These are phyloP conservation scores for Eristalinus sepulchralis DNA, from an alignment of 2,888 invertebrate genomes.

Conservation along the genomic window DNA sequence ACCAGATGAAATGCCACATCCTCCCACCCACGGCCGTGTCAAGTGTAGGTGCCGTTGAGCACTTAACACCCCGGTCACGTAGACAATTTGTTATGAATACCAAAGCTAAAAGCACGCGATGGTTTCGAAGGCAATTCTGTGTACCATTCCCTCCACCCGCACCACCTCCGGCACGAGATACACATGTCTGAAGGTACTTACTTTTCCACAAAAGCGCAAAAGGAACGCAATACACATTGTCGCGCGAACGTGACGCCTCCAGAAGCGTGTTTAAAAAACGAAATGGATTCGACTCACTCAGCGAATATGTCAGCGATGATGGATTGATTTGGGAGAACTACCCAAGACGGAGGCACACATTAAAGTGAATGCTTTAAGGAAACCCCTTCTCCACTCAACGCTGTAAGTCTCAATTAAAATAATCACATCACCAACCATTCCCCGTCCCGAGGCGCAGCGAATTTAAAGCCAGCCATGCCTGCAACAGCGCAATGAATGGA, in stretches of 20 bases:
- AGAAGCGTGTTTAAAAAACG: slow-evolving; percentile 20
- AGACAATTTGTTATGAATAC: slow-evolving; percentile 64
- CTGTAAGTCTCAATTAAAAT: slow-evolving; percentile 40
- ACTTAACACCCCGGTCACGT: slow-evolving; percentile 44
- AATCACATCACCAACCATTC: slow-evolving; percentile 37
- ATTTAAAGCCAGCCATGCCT: neutral
- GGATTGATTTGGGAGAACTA: slow-evolving; percentile 11
- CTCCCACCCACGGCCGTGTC: slow-evolving; percentile 36
- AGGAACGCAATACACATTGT: slow-evolving; percentile 39
- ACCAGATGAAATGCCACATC: slow-evolving; percentile 26
- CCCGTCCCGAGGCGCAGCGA: neutral
- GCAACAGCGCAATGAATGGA: neutral
- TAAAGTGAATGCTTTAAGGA: neutral
- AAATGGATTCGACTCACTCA: slow-evolving; percentile 25
- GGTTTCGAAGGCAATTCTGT: slow-evolving; percentile 23
- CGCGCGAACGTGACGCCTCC: slow-evolving; percentile 32
- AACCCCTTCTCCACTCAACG: neutral
- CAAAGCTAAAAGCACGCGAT: slow-evolving; percentile 33
- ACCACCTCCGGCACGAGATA: slow-evolving; percentile 15
- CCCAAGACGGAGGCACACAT: no score
- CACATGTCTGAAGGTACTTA: slow-evolving; percentile 4
- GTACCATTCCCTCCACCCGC: slow-evolving; percentile 7
- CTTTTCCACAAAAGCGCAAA: slow-evolving; percentile 2
- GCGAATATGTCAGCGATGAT: slow-evolving; percentile 19
- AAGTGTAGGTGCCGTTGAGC: slow-evolving; percentile 37